Conservation (phyloP, 2,888 invertebrate species). For the Phaonia tiefii region DNA sequence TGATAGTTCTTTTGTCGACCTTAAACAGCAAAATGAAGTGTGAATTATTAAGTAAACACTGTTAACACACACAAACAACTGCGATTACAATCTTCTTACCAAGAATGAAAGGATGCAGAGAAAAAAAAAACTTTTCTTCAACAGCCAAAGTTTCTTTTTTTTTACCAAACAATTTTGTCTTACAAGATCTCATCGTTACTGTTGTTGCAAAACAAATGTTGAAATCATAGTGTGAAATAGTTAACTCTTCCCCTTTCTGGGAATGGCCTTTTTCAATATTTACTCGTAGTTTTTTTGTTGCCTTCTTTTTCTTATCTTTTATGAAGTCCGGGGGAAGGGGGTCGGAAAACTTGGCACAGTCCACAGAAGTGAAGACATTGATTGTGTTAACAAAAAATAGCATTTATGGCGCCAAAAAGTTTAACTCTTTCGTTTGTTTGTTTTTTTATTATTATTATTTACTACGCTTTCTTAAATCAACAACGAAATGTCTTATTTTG, state of each 20-base stretch:
- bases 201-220: constrained; percentile 18
- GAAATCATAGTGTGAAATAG: constrained; percentile 58
- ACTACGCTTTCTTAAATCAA: neutral
- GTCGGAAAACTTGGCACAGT: constrained; percentile 62
- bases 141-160: constrained; percentile 34
- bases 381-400: constrained; percentile 37
- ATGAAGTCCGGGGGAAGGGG: neutral
- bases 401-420: constrained; percentile 64
- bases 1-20: neutral
- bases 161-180: constrained; percentile 1
- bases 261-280: constrained; percentile 15
- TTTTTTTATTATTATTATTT: constrained; percentile 9
- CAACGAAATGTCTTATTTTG: constrained; percentile 4
- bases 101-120: too few relatives aligned
- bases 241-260: constrained; percentile 44
- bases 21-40: constrained; percentile 48
- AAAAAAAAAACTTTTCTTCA: constrained; percentile 18
- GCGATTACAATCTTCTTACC: constrained; percentile 43
- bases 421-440: constrained; percentile 59
- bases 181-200: constrained; percentile 2
- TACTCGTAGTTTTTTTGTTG: neutral
- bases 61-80: constrained; percentile 59
- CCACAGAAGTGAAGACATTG: constrained; percentile 42
- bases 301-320: neutral
- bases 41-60: constrained; percentile 55